Evolutionary conservation across 2,888 invertebrate genomes (phyloP).

Genomic region (Tipula helvola): DNA sequence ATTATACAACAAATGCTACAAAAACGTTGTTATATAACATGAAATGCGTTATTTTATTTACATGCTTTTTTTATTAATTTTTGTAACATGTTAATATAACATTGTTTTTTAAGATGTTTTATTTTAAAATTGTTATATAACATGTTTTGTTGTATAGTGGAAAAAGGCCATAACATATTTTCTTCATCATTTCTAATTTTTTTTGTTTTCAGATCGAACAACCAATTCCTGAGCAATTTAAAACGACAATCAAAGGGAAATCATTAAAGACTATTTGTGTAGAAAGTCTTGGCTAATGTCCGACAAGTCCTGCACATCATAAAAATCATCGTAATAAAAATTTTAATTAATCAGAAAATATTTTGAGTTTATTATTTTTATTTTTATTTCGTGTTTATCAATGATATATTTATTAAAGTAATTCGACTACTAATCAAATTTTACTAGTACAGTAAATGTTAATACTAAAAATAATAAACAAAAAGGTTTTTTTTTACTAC

Average conservation of each 20-base stretch:
- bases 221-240: conserved; percentile 95
- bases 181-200: not conserved
- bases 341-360: not conserved
- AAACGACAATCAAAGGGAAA: conserved; percentile 61
- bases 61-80: no score
- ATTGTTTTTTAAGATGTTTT: no score
- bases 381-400: not conserved
- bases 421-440: not conserved
- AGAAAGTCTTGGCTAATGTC: conserved; percentile 62
- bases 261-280: conserved; percentile 64
- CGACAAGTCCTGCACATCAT: not conserved
- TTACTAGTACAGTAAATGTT: not conserved
- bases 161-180: not conserved
- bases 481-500: not conserved
- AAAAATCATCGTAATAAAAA: not conserved
- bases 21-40: no score
- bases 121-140: no score
- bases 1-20: no score
- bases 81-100: no score
- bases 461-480: not conserved
- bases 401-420: not conserved
- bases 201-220: conserved; percentile 61
- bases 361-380: not conserved
- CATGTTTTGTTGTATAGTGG: no score
- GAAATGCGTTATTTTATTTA: no score